Percentiles rank a stretch among this genome's conserved stretches.
Evolutionary conservation across 2,888 invertebrate genomes (phyloP).

Genomic region (Dynastes hyllus): DNA sequence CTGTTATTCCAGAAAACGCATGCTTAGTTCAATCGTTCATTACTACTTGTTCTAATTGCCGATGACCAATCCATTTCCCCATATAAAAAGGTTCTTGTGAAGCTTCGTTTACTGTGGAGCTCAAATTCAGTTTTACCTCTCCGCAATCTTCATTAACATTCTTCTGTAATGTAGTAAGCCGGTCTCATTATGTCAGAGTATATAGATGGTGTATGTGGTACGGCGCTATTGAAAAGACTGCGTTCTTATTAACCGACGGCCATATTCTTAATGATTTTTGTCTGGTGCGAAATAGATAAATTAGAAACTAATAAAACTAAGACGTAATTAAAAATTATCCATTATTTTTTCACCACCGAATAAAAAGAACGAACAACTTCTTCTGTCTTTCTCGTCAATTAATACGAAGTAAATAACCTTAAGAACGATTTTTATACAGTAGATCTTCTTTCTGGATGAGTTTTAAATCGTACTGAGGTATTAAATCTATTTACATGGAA

Average conservation of each 20-base stretch:
- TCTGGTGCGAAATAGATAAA: background rate
- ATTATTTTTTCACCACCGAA: background rate
- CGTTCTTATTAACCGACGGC: background rate
- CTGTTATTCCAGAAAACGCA: background rate
- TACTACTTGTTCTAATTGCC: background rate
- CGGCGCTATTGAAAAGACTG: background rate
- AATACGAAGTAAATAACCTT: background rate
- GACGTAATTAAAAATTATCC: background rate
- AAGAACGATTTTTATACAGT: background rate
- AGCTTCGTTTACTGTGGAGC: slow-evolving; percentile 2
- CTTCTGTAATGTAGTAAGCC: slow-evolving; percentile 1
- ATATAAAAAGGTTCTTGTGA: slow-evolving; percentile 1
- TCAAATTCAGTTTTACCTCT: slow-evolving; percentile 7
- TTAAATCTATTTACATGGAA: too few species aligned
- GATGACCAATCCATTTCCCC: background rate
- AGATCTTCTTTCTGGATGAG: too few species aligned
- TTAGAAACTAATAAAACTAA: background rate
- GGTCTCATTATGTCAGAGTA: slow-evolving; percentile 6
- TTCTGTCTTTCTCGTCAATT: background rate
- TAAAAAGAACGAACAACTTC: background rate
- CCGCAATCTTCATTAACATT: slow-evolving; percentile 27
- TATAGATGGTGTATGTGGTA: slow-evolving; percentile 5
- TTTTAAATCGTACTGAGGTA: too few species aligned
- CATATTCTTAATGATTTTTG: slow-evolving; percentile 1
- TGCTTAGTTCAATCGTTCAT: background rate